Base-by-base conservation (phyloP, 2,888 invertebrate genomes). In the Platypus cylindrus region DNA sequence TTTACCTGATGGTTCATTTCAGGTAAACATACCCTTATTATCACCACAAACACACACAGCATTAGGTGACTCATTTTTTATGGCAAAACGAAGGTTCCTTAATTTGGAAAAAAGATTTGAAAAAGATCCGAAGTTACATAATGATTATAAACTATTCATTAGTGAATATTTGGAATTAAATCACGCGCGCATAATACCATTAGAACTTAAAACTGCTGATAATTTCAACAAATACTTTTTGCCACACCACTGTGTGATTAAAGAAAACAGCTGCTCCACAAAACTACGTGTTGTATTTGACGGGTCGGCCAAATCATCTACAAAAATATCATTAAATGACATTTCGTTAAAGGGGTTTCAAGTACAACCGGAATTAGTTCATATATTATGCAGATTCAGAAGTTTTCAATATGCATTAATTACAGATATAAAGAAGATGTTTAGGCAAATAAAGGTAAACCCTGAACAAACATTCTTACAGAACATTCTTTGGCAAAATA, bases 361-460 rank as follows among this genome's bases (percentile, higher is more conserved):
- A 8, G 37, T 40, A 2, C 37, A 40, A 23, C 36, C 37, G 14
- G 43, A 43, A 24, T 20, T 38, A 9, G 40, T 36, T 22, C 36
- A 43, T 17, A 40, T 43, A 29, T 23, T 40, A 12, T 16, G 18
- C 17, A 12, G 36, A 17, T 36, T 36, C 27, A 16, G 39, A 15
- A 14, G 11, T n/a, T 39, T 27, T 17, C 7, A 30, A 18, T 42
- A 17, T 27, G 35, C 30, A 16, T 12, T 40, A 7, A 38, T 30
- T 17, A 11, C 18, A 17, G 43, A 43, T 26, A 40, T 37, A n/a
- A n/a, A n/a, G n/a, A n/a, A n/a, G n/a, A n/a, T n/a, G n/a, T n/a
- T n/a, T n/a, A n/a, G n/a, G 26, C 9, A 35, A 37, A 43, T 41
- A 12, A 24, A 5, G 9, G 12, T 24, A 20, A 5, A 20, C 8